Conservation (phyloP, 2,888 invertebrate genomes). For the Acronicta alni region DNA sequence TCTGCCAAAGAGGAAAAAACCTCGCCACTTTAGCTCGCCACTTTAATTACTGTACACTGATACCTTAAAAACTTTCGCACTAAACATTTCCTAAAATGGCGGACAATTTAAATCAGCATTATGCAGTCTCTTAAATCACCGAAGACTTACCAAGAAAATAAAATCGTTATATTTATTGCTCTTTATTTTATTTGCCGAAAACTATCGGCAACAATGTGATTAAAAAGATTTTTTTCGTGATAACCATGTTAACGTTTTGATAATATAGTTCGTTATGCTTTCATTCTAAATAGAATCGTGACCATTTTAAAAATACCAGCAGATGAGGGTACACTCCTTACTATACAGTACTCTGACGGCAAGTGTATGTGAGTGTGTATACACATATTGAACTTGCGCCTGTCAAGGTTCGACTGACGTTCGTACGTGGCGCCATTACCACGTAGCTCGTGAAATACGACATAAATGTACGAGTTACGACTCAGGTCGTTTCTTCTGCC, state of each 20-base stretch:
- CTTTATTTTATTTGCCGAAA: too few species aligned
- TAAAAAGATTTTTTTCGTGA: too few species aligned
- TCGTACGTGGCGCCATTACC: slow-evolving; percentile 76
- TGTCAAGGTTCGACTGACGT: slow-evolving; percentile 67
- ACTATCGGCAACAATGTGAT: too few species aligned
- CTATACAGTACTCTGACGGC: slow-evolving; percentile 17
- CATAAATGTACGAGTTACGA: slow-evolving; percentile 80
- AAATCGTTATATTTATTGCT: too few species aligned
- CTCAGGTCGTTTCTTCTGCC: slow-evolving; percentile 70
- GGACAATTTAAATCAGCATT: slow-evolving; percentile 13
- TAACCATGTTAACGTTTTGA: too few species aligned
- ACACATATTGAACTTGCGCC: slow-evolving; percentile 54
- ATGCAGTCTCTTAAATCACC: slow-evolving; percentile 11
- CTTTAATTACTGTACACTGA: slow-evolving; percentile 59
- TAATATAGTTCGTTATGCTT: too few species aligned
- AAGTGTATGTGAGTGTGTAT: slow-evolving; percentile 40
- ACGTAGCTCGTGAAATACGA: slow-evolving; percentile 80
- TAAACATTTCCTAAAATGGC: slow-evolving; percentile 18
- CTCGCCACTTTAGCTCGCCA: slow-evolving; percentile 54
- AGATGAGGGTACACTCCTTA: slow-evolving; percentile 8
- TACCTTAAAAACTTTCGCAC: slow-evolving; percentile 31
- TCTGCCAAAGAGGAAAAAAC: slow-evolving; percentile 56
- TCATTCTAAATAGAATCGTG: too few species aligned
- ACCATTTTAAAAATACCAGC: slow-evolving; percentile 13
- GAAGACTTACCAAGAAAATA: slow-evolving; percentile 1